phyloP scores from a whole-genome alignment of 2,797 vertebrate genomes.

The Rhinogobio ventralis region DNA sequence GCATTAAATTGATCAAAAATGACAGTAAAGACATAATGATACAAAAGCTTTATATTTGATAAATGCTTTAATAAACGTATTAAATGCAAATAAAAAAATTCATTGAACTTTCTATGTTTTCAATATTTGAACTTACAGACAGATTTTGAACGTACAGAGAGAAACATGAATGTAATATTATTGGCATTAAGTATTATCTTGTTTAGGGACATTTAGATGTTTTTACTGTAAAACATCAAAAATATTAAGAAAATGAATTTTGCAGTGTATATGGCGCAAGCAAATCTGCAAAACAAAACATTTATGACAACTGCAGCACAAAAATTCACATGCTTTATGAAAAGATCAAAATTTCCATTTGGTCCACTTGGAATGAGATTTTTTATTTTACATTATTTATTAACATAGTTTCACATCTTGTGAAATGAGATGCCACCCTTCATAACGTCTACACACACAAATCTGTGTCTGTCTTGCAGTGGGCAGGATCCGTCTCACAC shows the following conservation, averaged over 20 bases:
- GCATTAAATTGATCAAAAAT: background rate
- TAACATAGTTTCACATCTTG: background rate
- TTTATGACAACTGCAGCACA: background rate
- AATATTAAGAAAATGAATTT: background rate
- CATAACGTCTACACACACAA: background rate
- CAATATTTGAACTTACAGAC: background rate
- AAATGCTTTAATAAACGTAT: background rate
- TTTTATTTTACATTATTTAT: constrained; percentile 8
- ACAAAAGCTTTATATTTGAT: background rate
- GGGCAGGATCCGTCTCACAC: constrained; percentile 19
- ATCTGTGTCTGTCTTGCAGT: constrained; percentile 14
- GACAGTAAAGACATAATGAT: background rate
- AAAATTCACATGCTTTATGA: background rate
- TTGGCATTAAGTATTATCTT: background rate
- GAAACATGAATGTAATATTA: background rate
- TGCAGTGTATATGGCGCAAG: background rate
- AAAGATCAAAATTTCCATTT: background rate
- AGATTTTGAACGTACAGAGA: background rate
- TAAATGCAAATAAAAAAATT: background rate
- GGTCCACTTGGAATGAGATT: background rate
- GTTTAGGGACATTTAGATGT: background rate
- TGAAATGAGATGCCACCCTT: constrained; percentile 23
- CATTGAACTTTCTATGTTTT: no score
- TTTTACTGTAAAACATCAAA: background rate
- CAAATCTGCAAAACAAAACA: background rate